Base-by-base conservation (phyloP, 2,888 invertebrate genomes). In the Smittia aterrima region DNA sequence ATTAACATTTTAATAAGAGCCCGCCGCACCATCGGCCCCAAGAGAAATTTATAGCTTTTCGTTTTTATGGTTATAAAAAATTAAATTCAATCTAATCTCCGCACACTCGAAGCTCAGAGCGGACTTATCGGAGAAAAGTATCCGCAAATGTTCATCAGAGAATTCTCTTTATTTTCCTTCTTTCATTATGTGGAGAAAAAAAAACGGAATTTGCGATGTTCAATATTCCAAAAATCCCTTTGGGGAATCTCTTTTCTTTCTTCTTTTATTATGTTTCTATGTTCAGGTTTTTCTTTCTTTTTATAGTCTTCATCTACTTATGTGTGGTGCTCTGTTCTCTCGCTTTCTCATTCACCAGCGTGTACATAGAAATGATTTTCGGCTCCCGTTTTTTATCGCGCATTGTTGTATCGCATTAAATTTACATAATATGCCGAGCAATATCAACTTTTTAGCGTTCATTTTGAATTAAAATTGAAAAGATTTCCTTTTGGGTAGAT, bases 401-500 rank as follows among this genome's bases (percentile, higher is more conserved):
- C 24, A 27, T 54, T 68, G 68, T 41, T 68, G 68, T 68, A 47
- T 68, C 22, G 47, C 25, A 71, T 71, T 41, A 71, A 71, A 71
- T 71, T 71, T 71, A 71, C 70, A 71, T 71, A 71, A 71, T 71
- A 54, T 71, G 54, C 70, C 20, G 20, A 58, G 13, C 58, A 58
- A 58, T 54, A 27, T 41, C 32, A 22, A 54, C 54, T 27, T 25
- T 68, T 54, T 53, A 71, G 70, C 70, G 53, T 71, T 71, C 70
- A 71, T 71, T 71, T 71, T 71, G 70, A 71, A 71, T 71, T 71
- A 71, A 71, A 71, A 71, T 71, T 71, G 70, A 71, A 71, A 68
- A 32, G 53, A 70, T 70, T 70, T 24, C 22, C 41, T 58, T 58
- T 4, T 47, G 47, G 47, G 47, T 9, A 38, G 4, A 9, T 38